phyloP scores from a whole-genome alignment of 2,797 vertebrate species.

The Aeoliscus strigatus region DNA sequence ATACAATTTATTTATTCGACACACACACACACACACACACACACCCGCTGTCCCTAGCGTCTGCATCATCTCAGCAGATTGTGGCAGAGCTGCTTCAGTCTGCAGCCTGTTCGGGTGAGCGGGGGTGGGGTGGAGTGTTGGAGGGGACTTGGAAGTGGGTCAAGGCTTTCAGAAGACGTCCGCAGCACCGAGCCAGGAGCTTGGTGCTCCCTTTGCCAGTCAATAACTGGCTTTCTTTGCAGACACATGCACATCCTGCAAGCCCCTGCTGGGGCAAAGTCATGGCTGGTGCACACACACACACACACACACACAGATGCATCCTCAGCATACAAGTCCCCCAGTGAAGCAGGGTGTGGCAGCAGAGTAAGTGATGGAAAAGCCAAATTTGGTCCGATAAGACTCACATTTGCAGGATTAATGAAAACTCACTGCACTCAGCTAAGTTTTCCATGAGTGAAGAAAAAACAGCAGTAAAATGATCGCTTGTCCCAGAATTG shows the following conservation, averaged over 20 bases:
- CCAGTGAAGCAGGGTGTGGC: slow-evolving; percentile 23
- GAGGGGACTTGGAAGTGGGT: slow-evolving; percentile 59
- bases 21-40: slow-evolving; percentile 11
- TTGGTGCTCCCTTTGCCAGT: slow-evolving; percentile 20
- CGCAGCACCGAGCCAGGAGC: slow-evolving; percentile 31
- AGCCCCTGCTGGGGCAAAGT: slow-evolving; percentile 29
- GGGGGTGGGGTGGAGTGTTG: neutral
- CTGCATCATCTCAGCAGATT: slow-evolving; percentile 40
- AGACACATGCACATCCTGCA: slow-evolving; percentile 4
- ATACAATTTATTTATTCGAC: slow-evolving; percentile 46
- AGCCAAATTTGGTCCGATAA: slow-evolving; percentile 22
- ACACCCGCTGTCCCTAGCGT: slow-evolving; percentile 32
- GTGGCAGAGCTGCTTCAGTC: slow-evolving; percentile 45
- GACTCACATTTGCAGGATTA: slow-evolving; percentile 22
- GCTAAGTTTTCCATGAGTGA: slow-evolving; percentile 1
- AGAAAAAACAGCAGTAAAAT: neutral
- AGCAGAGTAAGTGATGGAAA: slow-evolving; percentile 25
- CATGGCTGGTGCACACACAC: slow-evolving; percentile 25
- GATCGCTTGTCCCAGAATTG: neutral
- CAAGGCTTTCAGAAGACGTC: slow-evolving; percentile 60
- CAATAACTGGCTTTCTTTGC: slow-evolving; percentile 22
- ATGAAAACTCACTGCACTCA: slow-evolving; percentile 1
- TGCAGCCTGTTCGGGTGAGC: slow-evolving; percentile 47
- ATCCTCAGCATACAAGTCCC: slow-evolving; percentile 15
- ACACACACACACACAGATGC: slow-evolving; percentile 3